Evolutionary conservation across 1,140 invertebrate species (phyloP), one percentile per base, ranked within the genome.

Genomic region (Papilio dardanus): DNA sequence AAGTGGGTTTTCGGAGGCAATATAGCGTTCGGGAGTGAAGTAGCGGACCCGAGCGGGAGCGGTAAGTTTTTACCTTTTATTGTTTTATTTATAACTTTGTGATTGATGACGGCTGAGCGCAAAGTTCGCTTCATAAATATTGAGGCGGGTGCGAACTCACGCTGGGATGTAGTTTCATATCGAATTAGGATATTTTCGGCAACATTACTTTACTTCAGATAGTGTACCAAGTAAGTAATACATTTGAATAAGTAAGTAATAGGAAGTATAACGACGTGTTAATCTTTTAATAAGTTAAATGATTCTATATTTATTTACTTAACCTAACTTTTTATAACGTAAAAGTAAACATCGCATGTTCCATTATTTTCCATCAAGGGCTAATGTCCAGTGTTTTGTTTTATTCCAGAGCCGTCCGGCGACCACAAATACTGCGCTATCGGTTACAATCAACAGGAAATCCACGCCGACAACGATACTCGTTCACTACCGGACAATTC

Each of bases 11-110:
- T 85, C 88, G 78, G 76, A 75, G 81, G 77, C 90, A 90, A 91
- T 92, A 92, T 92, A 85, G 88, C 81, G 81, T 78, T 77, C 74
- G 82, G 79, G 79, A 89, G 86, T 81, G 74, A 79, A 89, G 80
- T 84, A 77, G 81, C 83, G 83, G 81, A 88, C 90, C 89, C 90
- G 88, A 82, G 74, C 76, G 82, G 79, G 81, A 82, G 81, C 78
- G 81, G 82, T 84, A 86, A 91, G 84, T 87, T 92, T 88, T 88
- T 90, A 93, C 88, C 88, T 92, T 92, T 93, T 92, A 92, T 93
- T 93, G 89, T 92, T 93, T 92, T 93, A 93, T 93, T 93, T 93
- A 93, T 93, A 93, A 93, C 89, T 93, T 93, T 89, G 88, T 93
- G 91, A 93, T 93, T 93, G 91, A 93, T 93, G 91, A 91, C 83